Percentiles rank a stretch among this genome's conserved stretches.
phyloP scores from a whole-genome alignment of 2,888 invertebrate species.

The Allygus modestus region DNA sequence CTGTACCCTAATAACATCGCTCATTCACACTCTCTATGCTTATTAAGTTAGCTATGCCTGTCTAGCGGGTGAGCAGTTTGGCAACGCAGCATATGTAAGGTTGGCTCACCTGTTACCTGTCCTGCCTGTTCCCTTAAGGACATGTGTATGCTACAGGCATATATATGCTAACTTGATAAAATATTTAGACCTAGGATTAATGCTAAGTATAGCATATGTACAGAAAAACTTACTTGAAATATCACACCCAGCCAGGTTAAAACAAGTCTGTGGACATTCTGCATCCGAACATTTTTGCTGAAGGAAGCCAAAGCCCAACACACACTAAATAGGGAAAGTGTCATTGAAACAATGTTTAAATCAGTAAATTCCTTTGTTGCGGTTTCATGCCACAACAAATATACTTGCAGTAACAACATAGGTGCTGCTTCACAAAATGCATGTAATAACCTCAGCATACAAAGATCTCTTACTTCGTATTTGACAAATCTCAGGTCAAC shows the following conservation, averaged over 20 bases:
- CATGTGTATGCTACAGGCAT: no score
- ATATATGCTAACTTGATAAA: no score
- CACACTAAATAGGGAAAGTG: slow-evolving; percentile 89
- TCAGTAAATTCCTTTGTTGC: slow-evolving; percentile 80
- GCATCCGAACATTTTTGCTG: slow-evolving; percentile 89
- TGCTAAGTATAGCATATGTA: no score
- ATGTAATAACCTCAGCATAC: slow-evolving; percentile 89
- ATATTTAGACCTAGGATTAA: no score
- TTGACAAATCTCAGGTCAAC: slow-evolving; percentile 89
- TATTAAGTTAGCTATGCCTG: no score
- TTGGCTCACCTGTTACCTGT: no score
- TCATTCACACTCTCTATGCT: no score
- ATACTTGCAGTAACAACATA: slow-evolving; percentile 89
- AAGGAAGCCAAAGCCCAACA: slow-evolving; percentile 96
- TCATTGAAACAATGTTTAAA: slow-evolving; percentile 88
- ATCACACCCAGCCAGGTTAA: slow-evolving; percentile 90
- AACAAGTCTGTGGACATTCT: slow-evolving; percentile 90
- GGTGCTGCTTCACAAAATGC: slow-evolving; percentile 94
- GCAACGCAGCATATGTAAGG: no score
- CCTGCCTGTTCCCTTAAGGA: no score
- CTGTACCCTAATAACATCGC: no score
- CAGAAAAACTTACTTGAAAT: slow-evolving; percentile 82
- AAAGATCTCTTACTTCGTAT: slow-evolving; percentile 84
- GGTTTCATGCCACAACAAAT: slow-evolving; percentile 79
- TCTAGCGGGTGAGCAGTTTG: no score